phyloP scores from a whole-genome alignment of 2,888 invertebrate genomes.

The Ditula angustiorana region DNA sequence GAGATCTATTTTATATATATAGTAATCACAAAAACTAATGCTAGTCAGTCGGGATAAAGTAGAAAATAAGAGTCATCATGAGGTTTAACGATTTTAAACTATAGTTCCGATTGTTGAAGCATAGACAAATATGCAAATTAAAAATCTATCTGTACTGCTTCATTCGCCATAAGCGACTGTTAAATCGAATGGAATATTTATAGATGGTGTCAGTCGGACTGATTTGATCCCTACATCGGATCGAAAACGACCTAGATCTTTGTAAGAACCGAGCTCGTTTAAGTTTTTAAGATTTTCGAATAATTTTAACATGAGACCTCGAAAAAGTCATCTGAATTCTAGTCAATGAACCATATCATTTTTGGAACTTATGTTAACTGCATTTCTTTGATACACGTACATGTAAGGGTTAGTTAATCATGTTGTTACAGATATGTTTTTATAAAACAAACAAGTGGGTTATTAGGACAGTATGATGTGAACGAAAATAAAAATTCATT shows the following conservation, averaged over 20 bases:
- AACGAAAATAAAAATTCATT: constrained; percentile 81
- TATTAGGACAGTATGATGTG: constrained; percentile 82
- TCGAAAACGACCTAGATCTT: constrained; percentile 30
- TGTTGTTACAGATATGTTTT: constrained; percentile 84
- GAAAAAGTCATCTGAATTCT: constrained; percentile 51
- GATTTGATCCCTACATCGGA: constrained; percentile 9
- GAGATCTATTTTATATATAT: constrained; percentile 83
- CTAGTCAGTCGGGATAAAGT: constrained; percentile 71
- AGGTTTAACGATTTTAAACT: constrained; percentile 39
- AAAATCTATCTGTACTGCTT: constrained; percentile 22
- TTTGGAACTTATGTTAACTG: constrained; percentile 72
- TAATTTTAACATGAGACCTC: constrained; percentile 29
- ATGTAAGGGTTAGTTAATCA: constrained; percentile 78
- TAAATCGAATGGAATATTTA: constrained; percentile 24
- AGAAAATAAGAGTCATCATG: constrained; percentile 61
- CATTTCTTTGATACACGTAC: constrained; percentile 57
- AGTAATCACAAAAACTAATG: constrained; percentile 79
- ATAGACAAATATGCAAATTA: constrained; percentile 16
- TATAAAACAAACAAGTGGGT: constrained; percentile 80
- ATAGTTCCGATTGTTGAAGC: constrained; percentile 35
- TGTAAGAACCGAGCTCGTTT: constrained; percentile 15
- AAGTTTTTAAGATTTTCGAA: constrained; percentile 4
- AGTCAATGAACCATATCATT: constrained; percentile 84
- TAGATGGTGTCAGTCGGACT: constrained; percentile 19
- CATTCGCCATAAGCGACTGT: constrained; percentile 40